Evolutionary conservation across 2,888 invertebrate species (phyloP), one percentile per base, ranked within the genome.

Genomic region (Physocephala rufipes): DNA sequence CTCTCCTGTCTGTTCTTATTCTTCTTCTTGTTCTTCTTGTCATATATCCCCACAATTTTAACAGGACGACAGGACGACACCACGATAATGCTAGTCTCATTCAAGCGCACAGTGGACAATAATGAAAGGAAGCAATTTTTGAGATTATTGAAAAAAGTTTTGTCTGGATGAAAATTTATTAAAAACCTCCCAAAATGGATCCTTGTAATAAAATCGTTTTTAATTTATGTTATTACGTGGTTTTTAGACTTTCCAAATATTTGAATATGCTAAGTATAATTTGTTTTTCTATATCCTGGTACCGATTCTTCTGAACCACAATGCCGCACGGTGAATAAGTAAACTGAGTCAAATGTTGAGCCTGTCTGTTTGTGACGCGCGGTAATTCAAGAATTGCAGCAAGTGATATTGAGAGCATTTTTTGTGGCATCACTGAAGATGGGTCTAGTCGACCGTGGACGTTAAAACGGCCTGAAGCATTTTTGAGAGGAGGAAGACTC

Each of bases 381-480:
- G 36, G 30, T 30, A 21, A 53, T 47, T 45, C 45, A n/a, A 58
- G 26, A 36, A 15, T 63, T 71, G 67, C n/a, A n/a, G n/a, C 67
- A 45, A 67, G n/a, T 67, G 62, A 67, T 71, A 71, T 67, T 61
- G 67, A 67, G 71, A 53, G 45, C 28, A 36, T 26, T 65, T 59
- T 47, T 70, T 70, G 70, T 70, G 70, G 70, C 58, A 26, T 64
- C 24, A 2, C 21, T 62, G 21, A 21, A 53, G 68, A 49, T 7
- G 16, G 19, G 49, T n/a, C 36, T 4, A 45, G 19, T 26, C n/a
- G 28, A 30, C 15, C 24, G 63, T 24, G 21, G 51, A 45, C 62
- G 67, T 43, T 71, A 67, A 67, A 66, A 71, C 70, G 65, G 59
- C 64, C 55, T 36, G 19, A n/a, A 61, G 59, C 59, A 3, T 2